These are phyloP conservation scores for Asbolus verrucosus DNA, from an alignment of 1,140 invertebrate genomes.

Conservation along the genomic window DNA sequence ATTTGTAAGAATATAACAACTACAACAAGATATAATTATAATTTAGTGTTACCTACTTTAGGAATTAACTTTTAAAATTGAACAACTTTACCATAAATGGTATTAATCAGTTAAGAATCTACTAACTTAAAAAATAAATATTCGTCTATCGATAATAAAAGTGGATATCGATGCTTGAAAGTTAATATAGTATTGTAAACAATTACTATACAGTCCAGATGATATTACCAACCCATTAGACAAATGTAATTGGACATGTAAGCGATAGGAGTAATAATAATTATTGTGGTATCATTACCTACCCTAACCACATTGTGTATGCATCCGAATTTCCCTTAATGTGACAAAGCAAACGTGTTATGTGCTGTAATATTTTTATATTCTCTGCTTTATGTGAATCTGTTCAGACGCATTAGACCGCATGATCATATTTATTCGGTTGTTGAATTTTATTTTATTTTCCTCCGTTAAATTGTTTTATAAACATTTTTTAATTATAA, in stretches of 20 bases:
- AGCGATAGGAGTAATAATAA: constrained; percentile 39
- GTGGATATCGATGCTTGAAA: too few relatives aligned
- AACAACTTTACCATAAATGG: too few relatives aligned
- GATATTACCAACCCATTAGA: constrained; percentile 33
- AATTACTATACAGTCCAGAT: constrained; percentile 31
- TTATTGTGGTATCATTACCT: constrained; percentile 30
- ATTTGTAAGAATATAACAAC: too few relatives aligned
- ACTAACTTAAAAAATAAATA: too few relatives aligned
- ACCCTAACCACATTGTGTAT: constrained; percentile 34
- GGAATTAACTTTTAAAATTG: too few relatives aligned
- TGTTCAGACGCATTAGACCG: constrained; percentile 31
- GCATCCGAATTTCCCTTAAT: constrained; percentile 19
- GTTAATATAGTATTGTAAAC: too few relatives aligned
- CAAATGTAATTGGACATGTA: constrained; percentile 41
- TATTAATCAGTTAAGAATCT: too few relatives aligned
- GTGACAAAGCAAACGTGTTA: constrained; percentile 32
- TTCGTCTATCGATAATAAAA: too few relatives aligned
- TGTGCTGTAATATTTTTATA: constrained; percentile 33
- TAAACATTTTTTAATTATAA: constrained; percentile 12
- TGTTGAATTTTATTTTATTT: constrained; percentile 42
- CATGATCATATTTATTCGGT: constrained; percentile 30
- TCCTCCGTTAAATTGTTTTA: constrained; percentile 13
- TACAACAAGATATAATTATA: too few relatives aligned
- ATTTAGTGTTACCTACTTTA: too few relatives aligned
- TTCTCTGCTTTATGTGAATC: constrained; percentile 32